Base-by-base conservation (phyloP, 2,113 vertebrate species). In the Sorex araneus region DNA sequence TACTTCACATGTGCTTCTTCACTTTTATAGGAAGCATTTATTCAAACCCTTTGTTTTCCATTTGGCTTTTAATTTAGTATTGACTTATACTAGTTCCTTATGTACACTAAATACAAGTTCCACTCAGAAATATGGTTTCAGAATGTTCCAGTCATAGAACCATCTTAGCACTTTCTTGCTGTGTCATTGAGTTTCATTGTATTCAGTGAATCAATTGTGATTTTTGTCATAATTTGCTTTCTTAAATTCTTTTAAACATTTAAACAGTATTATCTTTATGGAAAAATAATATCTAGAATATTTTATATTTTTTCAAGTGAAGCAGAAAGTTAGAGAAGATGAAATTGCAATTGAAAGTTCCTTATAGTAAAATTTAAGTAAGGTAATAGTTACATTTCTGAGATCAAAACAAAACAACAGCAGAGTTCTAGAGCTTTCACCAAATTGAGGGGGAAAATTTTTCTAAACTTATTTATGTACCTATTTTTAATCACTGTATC, bases 141-240 rank as follows among this genome's bases (percentile, higher is more conserved):
- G 43, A 28, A 27, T 28, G 13, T 57, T 57, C 32, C 32, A 57
- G 27, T 71, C 23, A 43, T 1, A 67, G 23, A 4, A 12, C 76
- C 64, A 8, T 79, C 25, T 69, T 74, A 11, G 71, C 3, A 84
- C 43, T 84, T 87, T 84, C 36, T 71, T 30, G 27, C 36, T 21
- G 30, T 50, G 12, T 84, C 21, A 74, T 95, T 78, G 23, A 45
- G 45, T 73, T 89, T 92, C 3, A 64, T 71, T 67, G 74, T 66
- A 50, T 86, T 27, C 73, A 34, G 40, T 67, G 40, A 82, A 47
- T 36, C n/a, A 28, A 16, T 69, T 36, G 15, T 7, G 83, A 66
- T 69, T 57, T 3, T 83, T 54, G 34, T 23, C 30, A 12, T 32
- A 32, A 8, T 7, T 73, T 28, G 15, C 18, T 1, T 84, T 76